Evolutionary conservation across 2,888 invertebrate species (phyloP).

Genomic region (Leucania comma): DNA sequence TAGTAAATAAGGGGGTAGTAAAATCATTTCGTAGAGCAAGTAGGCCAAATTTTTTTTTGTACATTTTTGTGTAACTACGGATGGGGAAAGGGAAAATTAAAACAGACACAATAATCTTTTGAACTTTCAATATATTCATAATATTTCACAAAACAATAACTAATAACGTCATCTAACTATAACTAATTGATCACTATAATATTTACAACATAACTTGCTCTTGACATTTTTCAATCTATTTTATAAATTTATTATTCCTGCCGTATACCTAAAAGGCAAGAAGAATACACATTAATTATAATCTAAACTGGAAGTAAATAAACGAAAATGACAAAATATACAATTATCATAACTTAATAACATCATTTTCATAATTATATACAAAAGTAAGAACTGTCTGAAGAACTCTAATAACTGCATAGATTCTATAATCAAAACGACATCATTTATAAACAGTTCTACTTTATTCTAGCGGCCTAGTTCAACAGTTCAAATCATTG

Average conservation of each 20-base stretch:
- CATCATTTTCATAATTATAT: slow-evolving; percentile 72
- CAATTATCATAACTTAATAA: slow-evolving; percentile 68
- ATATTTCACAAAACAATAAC: slow-evolving; percentile 89
- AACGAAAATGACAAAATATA: slow-evolving; percentile 77
- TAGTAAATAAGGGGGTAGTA: no score
- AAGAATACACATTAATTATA: slow-evolving; percentile 51
- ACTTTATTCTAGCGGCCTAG: not conserved
- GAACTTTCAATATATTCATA: slow-evolving; percentile 90
- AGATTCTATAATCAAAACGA: not conserved
- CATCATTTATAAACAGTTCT: not conserved
- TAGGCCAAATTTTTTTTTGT: no score
- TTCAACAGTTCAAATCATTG: slow-evolving; percentile 4
- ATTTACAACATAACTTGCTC: slow-evolving; percentile 80
- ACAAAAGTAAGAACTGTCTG: slow-evolving; percentile 62
- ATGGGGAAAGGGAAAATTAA: slow-evolving; percentile 50
- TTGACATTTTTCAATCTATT: slow-evolving; percentile 43
- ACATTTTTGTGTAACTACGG: not conserved
- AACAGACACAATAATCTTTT: slow-evolving; percentile 73
- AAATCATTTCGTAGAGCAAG: no score
- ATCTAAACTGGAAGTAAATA: slow-evolving; percentile 57
- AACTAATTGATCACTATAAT: slow-evolving; percentile 79
- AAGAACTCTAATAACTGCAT: not conserved
- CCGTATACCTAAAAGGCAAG: slow-evolving; percentile 50
- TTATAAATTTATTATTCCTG: slow-evolving; percentile 50
- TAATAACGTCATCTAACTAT: slow-evolving; percentile 81